These are phyloP conservation scores for Hypercompe scribonia DNA, from an alignment of 2,888 invertebrate species.

Conservation along the genomic window DNA sequence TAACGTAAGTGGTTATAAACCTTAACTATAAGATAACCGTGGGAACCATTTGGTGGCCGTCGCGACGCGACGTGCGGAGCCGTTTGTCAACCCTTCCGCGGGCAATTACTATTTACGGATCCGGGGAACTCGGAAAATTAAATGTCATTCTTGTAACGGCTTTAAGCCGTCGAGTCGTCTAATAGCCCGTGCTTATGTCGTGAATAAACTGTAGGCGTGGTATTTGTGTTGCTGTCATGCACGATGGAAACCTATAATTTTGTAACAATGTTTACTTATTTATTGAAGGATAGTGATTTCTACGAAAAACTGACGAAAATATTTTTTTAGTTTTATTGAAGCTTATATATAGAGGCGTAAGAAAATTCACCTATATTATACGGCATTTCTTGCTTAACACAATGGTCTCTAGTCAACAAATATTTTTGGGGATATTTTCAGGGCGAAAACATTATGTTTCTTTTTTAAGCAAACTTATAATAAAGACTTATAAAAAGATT, in stretches of 20 bases:
- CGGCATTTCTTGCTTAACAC: too few species aligned
- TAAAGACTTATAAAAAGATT: too few species aligned
- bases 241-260: conserved; percentile 12
- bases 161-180: conserved; percentile 36
- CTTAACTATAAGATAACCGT: conserved; percentile 51
- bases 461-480: too few species aligned
- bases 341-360: too few species aligned
- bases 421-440: too few species aligned
- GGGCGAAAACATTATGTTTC: too few species aligned
- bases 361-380: too few species aligned
- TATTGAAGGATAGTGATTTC: neutral
- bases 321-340: too few species aligned
- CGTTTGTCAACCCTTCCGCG: conserved; percentile 66
- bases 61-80: conserved; percentile 50
- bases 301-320: neutral
- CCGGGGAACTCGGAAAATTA: conserved; percentile 61
- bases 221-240: conserved; percentile 5
- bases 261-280: neutral
- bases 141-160: conserved; percentile 55
- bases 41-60: conserved; percentile 60
- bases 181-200: conserved; percentile 49
- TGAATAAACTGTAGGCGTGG: conserved; percentile 39
- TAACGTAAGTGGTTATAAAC: conserved; percentile 23
- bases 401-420: too few species aligned
- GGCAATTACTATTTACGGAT: conserved; percentile 61